Conservation (phyloP, 35 echinoderm and acorn worm species). For the Heliocidaris erythrogramma region DNA sequence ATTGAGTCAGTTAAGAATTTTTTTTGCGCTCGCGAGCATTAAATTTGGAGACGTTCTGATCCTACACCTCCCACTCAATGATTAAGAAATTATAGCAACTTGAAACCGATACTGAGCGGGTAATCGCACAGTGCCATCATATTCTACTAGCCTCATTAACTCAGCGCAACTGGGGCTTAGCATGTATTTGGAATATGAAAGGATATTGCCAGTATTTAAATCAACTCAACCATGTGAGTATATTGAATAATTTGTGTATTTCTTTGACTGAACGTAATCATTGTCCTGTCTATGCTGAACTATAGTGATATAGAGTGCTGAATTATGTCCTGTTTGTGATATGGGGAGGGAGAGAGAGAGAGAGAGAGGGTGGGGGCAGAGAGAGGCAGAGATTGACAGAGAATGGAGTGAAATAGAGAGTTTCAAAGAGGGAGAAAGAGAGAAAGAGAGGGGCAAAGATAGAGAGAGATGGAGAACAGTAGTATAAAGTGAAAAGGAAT, state of each 20-base stretch:
- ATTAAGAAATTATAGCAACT: slow-evolving; percentile 19
- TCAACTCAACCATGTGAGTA: neutral
- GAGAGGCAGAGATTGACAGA: too few species aligned
- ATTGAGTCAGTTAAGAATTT: neutral
- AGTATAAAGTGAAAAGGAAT: too few species aligned
- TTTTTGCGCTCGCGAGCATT: neutral
- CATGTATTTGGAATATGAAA: neutral
- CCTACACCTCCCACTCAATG: neutral
- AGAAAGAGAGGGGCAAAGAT: too few species aligned
- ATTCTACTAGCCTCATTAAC: neutral
- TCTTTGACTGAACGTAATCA: neutral
- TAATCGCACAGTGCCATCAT: neutral
- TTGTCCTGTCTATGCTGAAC: neutral
- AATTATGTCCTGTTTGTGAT: too few species aligned
- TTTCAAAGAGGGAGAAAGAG: too few species aligned
- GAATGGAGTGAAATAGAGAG: too few species aligned
- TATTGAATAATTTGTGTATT: neutral
- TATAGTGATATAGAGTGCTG: too few species aligned
- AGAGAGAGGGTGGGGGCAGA: too few species aligned
- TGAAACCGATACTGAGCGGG: neutral
- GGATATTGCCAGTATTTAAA: neutral
- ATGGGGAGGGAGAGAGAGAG: too few species aligned
- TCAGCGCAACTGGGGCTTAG: neutral
- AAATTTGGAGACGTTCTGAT: slow-evolving; percentile 10
- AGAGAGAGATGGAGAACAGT: too few species aligned